Conservation (phyloP, 2,888 invertebrate genomes). For the Acanthosepion lycidas region DNA sequence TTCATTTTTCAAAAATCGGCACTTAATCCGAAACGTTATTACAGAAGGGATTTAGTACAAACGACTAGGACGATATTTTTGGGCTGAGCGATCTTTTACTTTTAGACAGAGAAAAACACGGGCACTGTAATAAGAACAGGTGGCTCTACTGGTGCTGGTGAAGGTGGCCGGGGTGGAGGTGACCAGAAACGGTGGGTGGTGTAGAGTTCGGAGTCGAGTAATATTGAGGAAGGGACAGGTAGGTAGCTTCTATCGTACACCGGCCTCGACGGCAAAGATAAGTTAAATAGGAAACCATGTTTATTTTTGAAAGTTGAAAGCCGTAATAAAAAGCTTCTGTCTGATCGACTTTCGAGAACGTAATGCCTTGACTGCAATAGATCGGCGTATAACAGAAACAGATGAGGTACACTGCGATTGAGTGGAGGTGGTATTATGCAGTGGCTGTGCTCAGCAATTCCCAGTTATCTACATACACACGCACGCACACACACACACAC, state of each 20-base stretch:
- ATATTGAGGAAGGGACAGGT: neutral
- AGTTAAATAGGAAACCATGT: conserved; percentile 12
- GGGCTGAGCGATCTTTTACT: neutral
- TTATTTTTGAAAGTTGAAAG: conserved; percentile 33
- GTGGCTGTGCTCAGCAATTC: neutral
- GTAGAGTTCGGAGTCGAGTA: neutral
- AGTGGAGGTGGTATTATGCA: neutral
- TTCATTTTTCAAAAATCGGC: neutral
- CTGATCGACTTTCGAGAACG: neutral
- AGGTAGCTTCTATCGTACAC: neutral
- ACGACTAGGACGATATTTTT: neutral
- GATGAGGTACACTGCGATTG: neutral
- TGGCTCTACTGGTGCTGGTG: neutral
- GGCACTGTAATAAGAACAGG: neutral
- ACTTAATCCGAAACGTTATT: conserved; percentile 20
- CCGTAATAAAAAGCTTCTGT: conserved; percentile 25
- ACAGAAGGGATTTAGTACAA: neutral
- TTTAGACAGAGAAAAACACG: neutral
- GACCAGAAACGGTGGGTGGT: neutral
- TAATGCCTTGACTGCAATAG: neutral
- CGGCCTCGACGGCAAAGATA: conserved; percentile 8
- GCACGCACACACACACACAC: neutral
- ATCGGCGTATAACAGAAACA: neutral
- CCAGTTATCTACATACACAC: too few species aligned
- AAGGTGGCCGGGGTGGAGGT: neutral